Percentiles rank a stretch among this genome's conserved stretches.
These are phyloP conservation scores for Trypoxylus dichotomus DNA, from an alignment of 1,140 invertebrate genomes.

Conservation along the genomic window DNA sequence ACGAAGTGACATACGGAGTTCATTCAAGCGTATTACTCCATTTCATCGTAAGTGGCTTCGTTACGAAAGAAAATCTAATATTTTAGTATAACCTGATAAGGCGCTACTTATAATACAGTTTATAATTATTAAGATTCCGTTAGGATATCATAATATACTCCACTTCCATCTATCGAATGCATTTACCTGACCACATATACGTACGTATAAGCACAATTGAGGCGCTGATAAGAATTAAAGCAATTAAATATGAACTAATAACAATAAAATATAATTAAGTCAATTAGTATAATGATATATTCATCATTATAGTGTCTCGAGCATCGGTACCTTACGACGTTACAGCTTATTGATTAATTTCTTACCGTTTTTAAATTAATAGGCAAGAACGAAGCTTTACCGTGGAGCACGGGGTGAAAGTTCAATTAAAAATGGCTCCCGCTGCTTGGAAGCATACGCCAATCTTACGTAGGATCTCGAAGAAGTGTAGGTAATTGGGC, in stretches of 20 bases:
- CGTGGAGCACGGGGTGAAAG: background rate
- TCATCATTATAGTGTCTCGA: background rate
- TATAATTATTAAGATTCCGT: background rate
- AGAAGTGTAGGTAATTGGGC: background rate
- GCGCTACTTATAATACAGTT: background rate
- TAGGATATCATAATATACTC: background rate
- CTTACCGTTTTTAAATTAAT: slow-evolving; percentile 11
- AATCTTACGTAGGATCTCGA: background rate
- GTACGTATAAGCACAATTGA: background rate
- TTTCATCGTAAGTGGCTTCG: background rate
- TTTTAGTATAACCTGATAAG: background rate
- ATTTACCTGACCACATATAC: background rate
- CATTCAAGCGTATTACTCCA: background rate
- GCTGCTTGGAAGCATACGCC: background rate
- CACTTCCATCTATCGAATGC: background rate
- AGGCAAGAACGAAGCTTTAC: background rate
- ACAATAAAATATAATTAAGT: slow-evolving; percentile 18
- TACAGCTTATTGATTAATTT: slow-evolving; percentile 7
- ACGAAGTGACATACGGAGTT: background rate
- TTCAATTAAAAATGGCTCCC: slow-evolving; percentile 13
- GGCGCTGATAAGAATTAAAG: background rate
- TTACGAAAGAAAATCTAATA: background rate
- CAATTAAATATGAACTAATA: slow-evolving; percentile 15
- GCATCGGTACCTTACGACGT: background rate
- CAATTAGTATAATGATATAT: slow-evolving; percentile 21